Evolutionary conservation across 2,113 vertebrate species (phyloP), one percentile per base, ranked within the genome.

Genomic region (Pyxicephalus adspersus): DNA sequence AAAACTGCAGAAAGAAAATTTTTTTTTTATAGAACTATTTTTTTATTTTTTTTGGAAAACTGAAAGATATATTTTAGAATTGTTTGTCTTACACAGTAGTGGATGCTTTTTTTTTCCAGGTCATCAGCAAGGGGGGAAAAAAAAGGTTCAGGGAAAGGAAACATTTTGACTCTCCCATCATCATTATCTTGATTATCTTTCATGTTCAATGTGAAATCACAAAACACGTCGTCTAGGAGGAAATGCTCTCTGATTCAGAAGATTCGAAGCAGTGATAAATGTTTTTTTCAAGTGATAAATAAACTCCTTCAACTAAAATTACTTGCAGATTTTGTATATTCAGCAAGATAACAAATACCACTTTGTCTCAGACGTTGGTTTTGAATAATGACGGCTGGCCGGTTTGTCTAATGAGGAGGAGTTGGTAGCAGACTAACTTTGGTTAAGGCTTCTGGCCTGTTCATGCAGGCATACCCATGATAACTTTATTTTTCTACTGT

Each of bases 301-400:
- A 71, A 58, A 13, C 54, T 20, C 68, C 31, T 73, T 73, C 54
- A 57, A 23, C 31, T 23, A 74, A 74, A 74, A 74, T 74, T 13
- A 74, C 55, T 60, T 60, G 55, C 55, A 74, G 28, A 74, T 74
- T 74, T 38, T 74, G 71, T 38, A 74, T n/a, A 38, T 74, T 60
- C 71, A 74, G 54, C 70, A 38, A 57, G 54, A 60, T 38, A 11
- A 22, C 55, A 74, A 74, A 74, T 60, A 74, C 38, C 71, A 58
- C 54, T 22, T 58, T 23, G 29, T 20, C 58, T 60, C 71, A 9
- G 34, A 50, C 45, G 20, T 38, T n/a, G 31, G 17, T 58, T 34
- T 16, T 60, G 54, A 74, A 55, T 60, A 74, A 74, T 74, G 54
- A 74, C 9, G 29, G 71, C 57, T 60, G 13, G 28, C 4, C 20